Evolutionary conservation across 2,888 invertebrate species (phyloP), one percentile per base, ranked within the genome.

Genomic region (Mesoligia furuncula): DNA sequence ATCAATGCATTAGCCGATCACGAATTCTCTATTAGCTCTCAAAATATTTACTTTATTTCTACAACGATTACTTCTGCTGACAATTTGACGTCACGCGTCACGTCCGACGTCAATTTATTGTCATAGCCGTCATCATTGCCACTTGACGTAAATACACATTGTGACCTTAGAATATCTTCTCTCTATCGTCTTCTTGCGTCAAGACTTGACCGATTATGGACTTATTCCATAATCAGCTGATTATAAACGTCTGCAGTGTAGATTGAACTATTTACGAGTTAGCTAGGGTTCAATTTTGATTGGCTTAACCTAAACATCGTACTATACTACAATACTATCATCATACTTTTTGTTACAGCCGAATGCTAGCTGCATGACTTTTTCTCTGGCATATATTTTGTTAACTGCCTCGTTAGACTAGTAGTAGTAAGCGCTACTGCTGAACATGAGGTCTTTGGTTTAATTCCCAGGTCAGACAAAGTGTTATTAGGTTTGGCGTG

Each of bases 121-220:
- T 42, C 59, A 77, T 67, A 76, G 71, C 42, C 42, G 74, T 51
- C 74, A 65, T 73, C 59, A 13, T 80, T 73, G 51, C 27, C 17
- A 57, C 6, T 67, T 65, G 59, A 31, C 74, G 77, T 81, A 39
- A 81, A 79, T 64, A 68, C 24, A 77, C 85, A 85, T 85, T 75
- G 85, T 84, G 84, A 85, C 85, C 85, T 82, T 68, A 73, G n/a
- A 6, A 75, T 71, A 73, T 71, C 73, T n/a, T n/a, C n/a, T n/a
- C n/a, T n/a, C n/a, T n/a, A 57, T 20, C n/a, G n/a, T 20, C 1
- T n/a, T 57, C 45, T 79, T 67, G 64, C 85, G 75, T 71, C 78
- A 73, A 27, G 57, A 65, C 20, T 71, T 75, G 69, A 72, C 73
- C 68, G 84, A 84, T 82, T 85, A 54, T 45, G 13, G 31, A 65